Percentiles rank a stretch among this genome's conserved stretches.
Conservation (phyloP, 2,888 invertebrate species). For the Kryphioiulus occultus region DNA sequence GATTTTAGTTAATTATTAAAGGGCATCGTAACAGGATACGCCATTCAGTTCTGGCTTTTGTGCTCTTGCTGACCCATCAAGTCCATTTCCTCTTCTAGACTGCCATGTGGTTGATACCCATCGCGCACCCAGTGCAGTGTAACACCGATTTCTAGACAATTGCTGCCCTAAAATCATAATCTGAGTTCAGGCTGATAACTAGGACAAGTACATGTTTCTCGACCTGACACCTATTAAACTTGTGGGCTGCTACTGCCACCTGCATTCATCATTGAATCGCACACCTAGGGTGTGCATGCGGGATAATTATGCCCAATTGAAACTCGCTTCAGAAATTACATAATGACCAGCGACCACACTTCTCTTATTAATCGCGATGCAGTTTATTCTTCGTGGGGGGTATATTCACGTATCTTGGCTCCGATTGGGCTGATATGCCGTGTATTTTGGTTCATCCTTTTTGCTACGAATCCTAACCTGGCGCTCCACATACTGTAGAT, state of each 20-base stretch:
- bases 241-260: not conserved
- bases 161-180: not conserved
- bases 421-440: not conserved
- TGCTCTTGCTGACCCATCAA: not conserved
- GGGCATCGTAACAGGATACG: not conserved
- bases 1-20: not conserved
- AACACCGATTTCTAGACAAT: not conserved
- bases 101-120: constrained; percentile 4
- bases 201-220: not conserved
- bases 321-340: not conserved
- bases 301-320: not conserved
- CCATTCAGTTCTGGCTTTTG: not conserved
- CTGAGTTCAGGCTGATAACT: not conserved
- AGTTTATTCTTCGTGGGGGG: not conserved
- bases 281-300: not conserved
- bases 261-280: not conserved
- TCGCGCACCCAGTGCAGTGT: not conserved
- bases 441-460: not conserved
- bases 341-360: not conserved
- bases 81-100: not conserved
- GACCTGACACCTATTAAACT: constrained; percentile 26
- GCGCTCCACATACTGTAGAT: not conserved
- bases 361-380: not conserved
- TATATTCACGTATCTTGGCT: not conserved
- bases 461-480: not conserved